These are phyloP conservation scores for Chaetophractus vellerosus DNA, from an alignment of 2,797 vertebrate species.

Conservation along the genomic window DNA sequence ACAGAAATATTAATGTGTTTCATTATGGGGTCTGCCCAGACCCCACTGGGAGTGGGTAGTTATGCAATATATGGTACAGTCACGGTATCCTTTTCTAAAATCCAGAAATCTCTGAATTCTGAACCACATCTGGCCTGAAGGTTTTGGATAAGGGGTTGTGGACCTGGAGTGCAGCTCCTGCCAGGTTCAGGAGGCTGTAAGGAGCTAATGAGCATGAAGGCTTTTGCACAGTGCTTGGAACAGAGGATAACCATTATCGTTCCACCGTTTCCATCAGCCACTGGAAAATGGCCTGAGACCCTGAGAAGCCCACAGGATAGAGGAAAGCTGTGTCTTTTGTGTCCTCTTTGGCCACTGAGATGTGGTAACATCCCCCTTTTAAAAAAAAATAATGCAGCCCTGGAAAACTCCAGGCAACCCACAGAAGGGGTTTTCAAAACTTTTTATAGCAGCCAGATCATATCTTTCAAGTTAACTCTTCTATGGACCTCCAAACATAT, in stretches of 20 bases:
- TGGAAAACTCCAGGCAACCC: not conserved
- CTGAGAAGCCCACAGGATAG: fast-evolving
- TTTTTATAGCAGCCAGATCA: not conserved
- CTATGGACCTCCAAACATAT: not conserved
- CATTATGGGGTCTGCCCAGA: not conserved
- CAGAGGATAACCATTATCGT: not conserved
- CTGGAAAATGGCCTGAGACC: not conserved
- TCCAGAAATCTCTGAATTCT: not conserved
- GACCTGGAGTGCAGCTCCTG: no score
- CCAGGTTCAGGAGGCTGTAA: not conserved
- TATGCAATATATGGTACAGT: not conserved
- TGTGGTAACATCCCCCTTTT: not conserved
- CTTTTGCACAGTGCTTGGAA: no score
- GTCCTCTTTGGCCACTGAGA: not conserved
- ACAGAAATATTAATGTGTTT: not conserved
- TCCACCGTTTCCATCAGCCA: not conserved
- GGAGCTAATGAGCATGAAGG: not conserved
- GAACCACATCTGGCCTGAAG: not conserved
- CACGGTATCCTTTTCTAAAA: not conserved
- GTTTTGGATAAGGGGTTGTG: not conserved
- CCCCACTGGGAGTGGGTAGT: not conserved
- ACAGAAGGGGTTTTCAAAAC: not conserved
- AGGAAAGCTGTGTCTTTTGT: not conserved
- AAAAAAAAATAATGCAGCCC: not conserved
- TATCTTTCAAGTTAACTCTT: not conserved